Base-by-base conservation (phyloP, 2,888 invertebrate species). In the Epinotia bilunana region DNA sequence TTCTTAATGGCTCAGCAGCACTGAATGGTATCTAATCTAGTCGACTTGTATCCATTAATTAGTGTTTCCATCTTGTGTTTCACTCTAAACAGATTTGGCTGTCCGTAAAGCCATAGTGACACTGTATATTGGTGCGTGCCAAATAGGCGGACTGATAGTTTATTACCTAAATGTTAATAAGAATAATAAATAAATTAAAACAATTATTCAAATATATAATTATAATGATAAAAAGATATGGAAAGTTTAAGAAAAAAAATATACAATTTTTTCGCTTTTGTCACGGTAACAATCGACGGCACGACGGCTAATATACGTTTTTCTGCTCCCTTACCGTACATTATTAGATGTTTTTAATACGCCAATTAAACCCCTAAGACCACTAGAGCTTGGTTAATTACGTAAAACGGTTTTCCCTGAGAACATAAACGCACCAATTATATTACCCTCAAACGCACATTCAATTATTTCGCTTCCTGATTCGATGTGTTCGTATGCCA, bases 401-500 rank as follows among this genome's bases (percentile, higher is more conserved):
- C 72, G n/a, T 20, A 69, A 60, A 43, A 62, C 71, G 13, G 63
- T 72, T 72, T 72, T 72, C 63, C 63, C 57, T 43, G 20, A 63
- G 63, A 55, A 43, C 33, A 72, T 23, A 39, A 60, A 71, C 62
- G 55, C 49, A 53, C 18, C 16, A n/a, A 43, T 33, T 63, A 71
- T 20, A 7, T 28, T 18, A 39, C 18, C 6, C 11, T 62, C 18
- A 55, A 33, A 12, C 16, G 13, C 68, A 18, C 68, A 6, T 68
- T 58, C 18, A 28, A 60, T 60, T 28, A 60, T 60, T 28, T 23
- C 60, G 60, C 60, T 28, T 28, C 23, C 16, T 28, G 60, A 60
- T 9, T 60, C 28, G 60, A 28, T 28, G 33, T 60, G n/a, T 60
- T 16, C 16, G 3, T 49, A 49, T 9, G 49, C 16, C 13, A 9